Percentiles rank a stretch among this genome's conserved stretches.
phyloP scores from a whole-genome alignment of 2,797 vertebrate genomes.

The Myiotriccus ornatus region DNA sequence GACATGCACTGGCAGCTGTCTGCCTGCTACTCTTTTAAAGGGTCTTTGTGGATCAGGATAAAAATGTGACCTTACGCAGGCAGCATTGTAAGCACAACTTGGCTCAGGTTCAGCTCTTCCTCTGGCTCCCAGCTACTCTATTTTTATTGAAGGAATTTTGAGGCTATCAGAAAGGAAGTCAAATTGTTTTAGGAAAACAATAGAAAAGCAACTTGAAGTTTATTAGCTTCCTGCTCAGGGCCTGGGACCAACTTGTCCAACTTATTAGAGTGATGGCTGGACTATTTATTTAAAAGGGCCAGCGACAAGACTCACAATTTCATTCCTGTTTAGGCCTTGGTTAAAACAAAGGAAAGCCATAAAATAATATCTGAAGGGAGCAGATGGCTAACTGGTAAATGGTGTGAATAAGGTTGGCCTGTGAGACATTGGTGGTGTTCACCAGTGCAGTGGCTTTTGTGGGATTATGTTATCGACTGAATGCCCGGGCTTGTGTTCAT shows the following conservation, averaged over 20 bases:
- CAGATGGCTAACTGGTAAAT: conserved; percentile 39
- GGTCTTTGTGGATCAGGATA: conserved; percentile 62
- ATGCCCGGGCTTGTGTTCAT: background rate
- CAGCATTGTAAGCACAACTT: conserved; percentile 75
- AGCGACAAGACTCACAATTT: conserved; percentile 54
- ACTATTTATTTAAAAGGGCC: conserved; percentile 72
- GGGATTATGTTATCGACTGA: background rate
- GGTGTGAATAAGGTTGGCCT: background rate
- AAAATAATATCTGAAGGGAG: conserved; percentile 55
- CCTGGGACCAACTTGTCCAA: conserved; percentile 64
- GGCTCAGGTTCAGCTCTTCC: conserved; percentile 76
- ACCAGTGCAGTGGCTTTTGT: background rate
- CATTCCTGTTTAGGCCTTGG: conserved; percentile 59
- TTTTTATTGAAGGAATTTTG: conserved; percentile 87
- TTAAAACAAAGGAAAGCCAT: conserved; percentile 68
- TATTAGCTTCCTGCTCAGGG: conserved; percentile 76
- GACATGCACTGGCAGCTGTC: conserved; percentile 66
- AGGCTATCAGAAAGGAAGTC: conserved; percentile 88
- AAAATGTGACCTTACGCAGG: conserved; percentile 75
- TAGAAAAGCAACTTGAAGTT: conserved; percentile 82
- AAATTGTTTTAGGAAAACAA: conserved; percentile 98
- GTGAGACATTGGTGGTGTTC: background rate
- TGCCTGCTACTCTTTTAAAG: conserved; percentile 56
- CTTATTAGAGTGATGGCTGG: conserved; percentile 59
- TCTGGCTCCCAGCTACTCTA: conserved; percentile 72